Percentiles rank a stretch among this genome's conserved stretches.
Evolutionary conservation across 2,797 vertebrate genomes (phyloP).

Genomic region (Halcyon chelicuti): DNA sequence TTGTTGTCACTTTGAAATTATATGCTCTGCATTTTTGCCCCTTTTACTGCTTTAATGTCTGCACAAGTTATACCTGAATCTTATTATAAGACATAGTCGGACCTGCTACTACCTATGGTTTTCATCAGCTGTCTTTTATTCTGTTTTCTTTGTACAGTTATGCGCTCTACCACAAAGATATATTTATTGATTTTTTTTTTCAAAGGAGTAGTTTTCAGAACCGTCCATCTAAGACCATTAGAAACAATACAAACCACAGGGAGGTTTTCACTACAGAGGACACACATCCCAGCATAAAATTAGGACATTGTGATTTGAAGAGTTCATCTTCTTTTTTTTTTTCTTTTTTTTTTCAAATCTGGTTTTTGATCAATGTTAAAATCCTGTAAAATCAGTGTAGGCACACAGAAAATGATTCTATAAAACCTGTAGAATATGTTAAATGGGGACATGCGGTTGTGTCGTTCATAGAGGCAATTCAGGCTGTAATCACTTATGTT

Average conservation of each 20-base stretch:
- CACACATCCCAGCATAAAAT: background rate
- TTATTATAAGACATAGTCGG: background rate
- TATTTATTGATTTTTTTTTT: slow-evolving; percentile 56
- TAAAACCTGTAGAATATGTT: background rate
- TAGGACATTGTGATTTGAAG: background rate
- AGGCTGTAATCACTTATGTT: slow-evolving; percentile 11
- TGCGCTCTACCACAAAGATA: slow-evolving; percentile 17
- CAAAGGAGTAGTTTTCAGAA: slow-evolving; percentile 28
- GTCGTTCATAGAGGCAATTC: background rate
- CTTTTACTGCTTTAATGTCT: slow-evolving; percentile 51
- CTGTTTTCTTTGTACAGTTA: slow-evolving; percentile 18
- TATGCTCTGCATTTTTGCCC: background rate
- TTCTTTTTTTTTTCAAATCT: background rate
- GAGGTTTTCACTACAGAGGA: background rate
- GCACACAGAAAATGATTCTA: background rate
- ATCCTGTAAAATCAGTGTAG: background rate
- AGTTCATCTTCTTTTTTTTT: background rate
- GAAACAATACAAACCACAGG: background rate
- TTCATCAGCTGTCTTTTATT: slow-evolving; percentile 37
- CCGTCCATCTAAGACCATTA: background rate
- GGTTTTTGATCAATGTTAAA: background rate
- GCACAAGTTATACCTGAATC: slow-evolving; percentile 47
- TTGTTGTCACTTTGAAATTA: slow-evolving; percentile 43
- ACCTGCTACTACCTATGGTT: slow-evolving; percentile 48
- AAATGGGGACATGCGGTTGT: background rate